A percentile compares a stretch with the other conserved stretches of the same genome.
Conservation (phyloP, 2,888 invertebrate genomes). For the Alviniconcha strummeri region DNA sequence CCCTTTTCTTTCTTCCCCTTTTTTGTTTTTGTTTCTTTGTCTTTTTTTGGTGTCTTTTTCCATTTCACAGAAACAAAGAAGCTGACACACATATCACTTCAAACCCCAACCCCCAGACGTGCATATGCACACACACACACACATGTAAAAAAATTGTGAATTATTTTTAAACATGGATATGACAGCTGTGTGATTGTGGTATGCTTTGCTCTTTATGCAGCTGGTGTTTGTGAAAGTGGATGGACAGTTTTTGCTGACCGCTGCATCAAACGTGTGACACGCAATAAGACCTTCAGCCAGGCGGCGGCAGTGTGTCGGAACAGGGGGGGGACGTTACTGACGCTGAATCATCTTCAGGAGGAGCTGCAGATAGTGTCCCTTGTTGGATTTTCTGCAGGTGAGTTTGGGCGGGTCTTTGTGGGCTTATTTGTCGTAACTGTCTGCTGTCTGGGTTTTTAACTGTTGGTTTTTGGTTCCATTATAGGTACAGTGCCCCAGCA, state of each 20-base stretch:
- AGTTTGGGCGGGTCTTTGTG: not conserved
- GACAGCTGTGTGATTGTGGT: not conserved
- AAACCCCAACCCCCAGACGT: not conserved
- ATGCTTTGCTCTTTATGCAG: not conserved
- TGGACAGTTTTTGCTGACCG: constrained; percentile 14
- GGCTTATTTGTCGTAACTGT: not conserved
- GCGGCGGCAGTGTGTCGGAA: not conserved
- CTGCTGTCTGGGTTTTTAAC: not conserved
- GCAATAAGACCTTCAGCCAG: not conserved
- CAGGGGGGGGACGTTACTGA: not conserved
- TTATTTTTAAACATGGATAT: not conserved
- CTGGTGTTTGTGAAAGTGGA: not conserved
- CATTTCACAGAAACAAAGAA: not conserved
- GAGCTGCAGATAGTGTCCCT: not conserved
- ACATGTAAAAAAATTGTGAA: not conserved
- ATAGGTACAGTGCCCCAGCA: too few species aligned
- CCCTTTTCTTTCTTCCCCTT: too few species aligned
- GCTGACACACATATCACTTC: not conserved
- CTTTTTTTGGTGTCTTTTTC: too few species aligned
- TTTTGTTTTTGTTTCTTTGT: too few species aligned
- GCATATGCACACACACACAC: not conserved
- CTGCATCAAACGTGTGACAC: not conserved
- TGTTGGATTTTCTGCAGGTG: not conserved
- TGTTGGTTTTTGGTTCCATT: not conserved
- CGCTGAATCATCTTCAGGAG: constrained; percentile 20